phyloP scores from a whole-genome alignment of 2,888 invertebrate genomes.

The Resseliella maxima region DNA sequence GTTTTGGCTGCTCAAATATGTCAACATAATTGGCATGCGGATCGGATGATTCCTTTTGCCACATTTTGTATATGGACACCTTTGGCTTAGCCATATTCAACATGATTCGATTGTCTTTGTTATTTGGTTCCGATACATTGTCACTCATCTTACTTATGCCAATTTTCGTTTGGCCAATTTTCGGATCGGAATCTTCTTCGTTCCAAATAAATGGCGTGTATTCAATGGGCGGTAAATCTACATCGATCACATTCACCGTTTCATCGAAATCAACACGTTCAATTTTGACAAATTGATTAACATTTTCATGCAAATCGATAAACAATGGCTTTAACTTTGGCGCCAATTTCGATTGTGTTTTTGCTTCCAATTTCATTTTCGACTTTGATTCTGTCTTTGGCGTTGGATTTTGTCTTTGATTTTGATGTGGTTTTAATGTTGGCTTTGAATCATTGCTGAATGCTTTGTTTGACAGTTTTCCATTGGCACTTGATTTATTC shows the following conservation, averaged over 20 bases:
- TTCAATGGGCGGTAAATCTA: background rate
- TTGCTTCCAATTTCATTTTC: background rate
- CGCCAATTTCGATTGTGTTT: background rate
- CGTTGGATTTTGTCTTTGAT: too few relatives aligned
- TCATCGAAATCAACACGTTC: background rate
- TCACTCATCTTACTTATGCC: background rate
- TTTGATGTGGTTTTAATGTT: too few relatives aligned
- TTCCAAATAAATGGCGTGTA: constrained; percentile 25
- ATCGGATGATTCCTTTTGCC: constrained; percentile 7
- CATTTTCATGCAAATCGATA: too few relatives aligned
- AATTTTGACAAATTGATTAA: too few relatives aligned
- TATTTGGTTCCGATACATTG: background rate
- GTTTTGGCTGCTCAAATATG: background rate
- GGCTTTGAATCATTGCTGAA: too few relatives aligned
- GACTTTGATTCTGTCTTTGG: background rate
- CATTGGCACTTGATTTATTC: background rate
- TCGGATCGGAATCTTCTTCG: background rate
- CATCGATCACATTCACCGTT: background rate
- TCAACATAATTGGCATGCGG: background rate
- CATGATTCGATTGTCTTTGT: background rate
- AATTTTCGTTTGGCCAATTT: background rate
- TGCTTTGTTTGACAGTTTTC: too few relatives aligned
- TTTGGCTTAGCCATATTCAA: background rate
- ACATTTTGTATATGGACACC: background rate
- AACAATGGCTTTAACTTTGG: too few relatives aligned